A percentile compares a stretch with the other conserved stretches of the same genome.
These are phyloP conservation scores for Silurus lanzhouensis DNA, from an alignment of 2,797 vertebrate species.

Conservation along the genomic window DNA sequence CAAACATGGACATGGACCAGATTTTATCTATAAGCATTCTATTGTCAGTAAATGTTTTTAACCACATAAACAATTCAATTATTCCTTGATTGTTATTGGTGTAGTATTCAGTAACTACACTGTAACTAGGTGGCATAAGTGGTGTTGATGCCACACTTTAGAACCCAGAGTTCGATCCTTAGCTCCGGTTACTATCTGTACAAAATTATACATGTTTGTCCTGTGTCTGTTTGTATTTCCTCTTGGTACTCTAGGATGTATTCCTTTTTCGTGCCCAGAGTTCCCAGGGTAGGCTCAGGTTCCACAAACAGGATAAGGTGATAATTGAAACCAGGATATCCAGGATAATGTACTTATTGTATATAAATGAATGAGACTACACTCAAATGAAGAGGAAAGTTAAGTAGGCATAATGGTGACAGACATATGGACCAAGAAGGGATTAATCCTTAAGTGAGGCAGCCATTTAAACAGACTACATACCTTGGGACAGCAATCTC, in stretches of 20 bases:
- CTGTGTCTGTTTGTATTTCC: background rate
- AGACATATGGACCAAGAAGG: background rate
- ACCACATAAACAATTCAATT: background rate
- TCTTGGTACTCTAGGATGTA: background rate
- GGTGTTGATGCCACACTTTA: background rate
- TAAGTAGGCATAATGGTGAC: background rate
- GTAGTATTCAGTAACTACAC: background rate
- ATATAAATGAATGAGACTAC: background rate
- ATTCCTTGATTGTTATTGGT: background rate
- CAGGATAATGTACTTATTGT: background rate
- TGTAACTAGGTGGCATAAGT: background rate
- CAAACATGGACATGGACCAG: background rate
- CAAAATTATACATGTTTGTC: background rate
- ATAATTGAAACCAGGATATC: background rate
- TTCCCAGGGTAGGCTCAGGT: background rate
- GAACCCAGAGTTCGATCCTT: background rate
- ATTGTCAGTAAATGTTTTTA: background rate
- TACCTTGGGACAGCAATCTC: background rate
- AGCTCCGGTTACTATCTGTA: background rate
- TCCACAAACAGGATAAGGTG: background rate
- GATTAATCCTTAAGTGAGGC: background rate
- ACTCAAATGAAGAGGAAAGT: background rate
- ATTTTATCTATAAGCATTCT: slow-evolving; percentile 2
- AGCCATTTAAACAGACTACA: background rate
- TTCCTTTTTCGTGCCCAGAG: background rate